Conservation (phyloP, 2,888 invertebrate genomes). For the Polyploca ridens region DNA sequence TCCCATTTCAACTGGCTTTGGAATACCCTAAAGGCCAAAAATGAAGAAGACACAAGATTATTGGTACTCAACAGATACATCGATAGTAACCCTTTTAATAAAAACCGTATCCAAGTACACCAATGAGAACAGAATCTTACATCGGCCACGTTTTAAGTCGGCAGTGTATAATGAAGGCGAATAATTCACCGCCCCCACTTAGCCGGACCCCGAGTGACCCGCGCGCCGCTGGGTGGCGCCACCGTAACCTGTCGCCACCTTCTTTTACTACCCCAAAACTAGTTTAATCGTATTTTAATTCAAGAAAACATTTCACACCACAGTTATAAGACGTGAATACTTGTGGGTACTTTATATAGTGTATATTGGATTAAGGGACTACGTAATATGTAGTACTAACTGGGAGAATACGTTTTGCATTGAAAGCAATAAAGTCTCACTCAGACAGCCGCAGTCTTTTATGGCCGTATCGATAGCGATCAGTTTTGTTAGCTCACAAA, state of each 20-base stretch:
- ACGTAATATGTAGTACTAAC: no score
- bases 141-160: conserved; percentile 74
- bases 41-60: no score
- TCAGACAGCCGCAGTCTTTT: no score
- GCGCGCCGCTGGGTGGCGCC: conserved; percentile 17
- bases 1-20: no score
- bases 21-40: no score
- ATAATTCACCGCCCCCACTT: conserved; percentile 58
- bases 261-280: conserved; percentile 22
- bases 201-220: conserved; percentile 45
- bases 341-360: no score
- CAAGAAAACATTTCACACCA: not conserved
- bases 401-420: no score
- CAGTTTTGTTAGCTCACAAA: no score
- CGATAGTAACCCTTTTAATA: conserved; percentile 1
- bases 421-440: no score
- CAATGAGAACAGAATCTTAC: conserved; percentile 39
- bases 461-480: no score
- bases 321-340: not conserved
- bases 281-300: not conserved
- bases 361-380: no score
- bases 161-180: conserved; percentile 73
- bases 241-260: conserved; percentile 56
- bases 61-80: no score
- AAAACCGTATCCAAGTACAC: conserved; percentile 24